phyloP scores from a whole-genome alignment of 2,797 vertebrate genomes.

The Rhinoraja longicauda region DNA sequence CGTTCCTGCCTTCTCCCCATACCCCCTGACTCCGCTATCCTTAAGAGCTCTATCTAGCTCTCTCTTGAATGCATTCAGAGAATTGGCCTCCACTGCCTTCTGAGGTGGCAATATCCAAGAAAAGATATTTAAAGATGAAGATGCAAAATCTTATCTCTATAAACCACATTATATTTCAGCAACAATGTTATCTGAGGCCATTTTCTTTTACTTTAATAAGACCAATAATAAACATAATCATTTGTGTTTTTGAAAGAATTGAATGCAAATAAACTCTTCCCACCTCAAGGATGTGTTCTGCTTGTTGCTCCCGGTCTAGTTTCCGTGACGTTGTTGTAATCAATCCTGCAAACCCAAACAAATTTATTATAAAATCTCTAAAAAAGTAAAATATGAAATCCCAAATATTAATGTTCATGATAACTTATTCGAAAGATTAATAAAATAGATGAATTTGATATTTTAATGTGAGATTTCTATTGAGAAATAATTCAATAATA shows the following conservation, averaged over 20 bases:
- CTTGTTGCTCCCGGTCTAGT: slow-evolving; percentile 89
- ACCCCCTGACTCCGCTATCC: too few relatives aligned
- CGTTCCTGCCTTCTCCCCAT: too few relatives aligned
- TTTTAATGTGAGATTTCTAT: neutral
- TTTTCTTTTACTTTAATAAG: neutral
- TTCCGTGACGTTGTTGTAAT: slow-evolving; percentile 89
- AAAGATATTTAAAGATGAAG: neutral
- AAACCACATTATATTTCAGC: neutral
- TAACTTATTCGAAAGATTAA: too few relatives aligned
- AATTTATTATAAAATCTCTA: neutral
- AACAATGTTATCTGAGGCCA: neutral
- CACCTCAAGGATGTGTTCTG: slow-evolving; percentile 93
- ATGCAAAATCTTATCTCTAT: neutral
- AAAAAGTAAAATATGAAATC: neutral
- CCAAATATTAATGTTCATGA: too few relatives aligned
- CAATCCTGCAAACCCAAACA: slow-evolving; percentile 66
- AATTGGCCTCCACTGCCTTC: too few relatives aligned
- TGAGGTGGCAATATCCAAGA: too few relatives aligned
- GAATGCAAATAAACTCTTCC: slow-evolving; percentile 45
- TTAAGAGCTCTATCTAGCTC: too few relatives aligned
- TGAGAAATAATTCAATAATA: neutral
- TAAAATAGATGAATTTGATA: neutral
- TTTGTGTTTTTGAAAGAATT: neutral
- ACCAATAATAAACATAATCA: neutral
- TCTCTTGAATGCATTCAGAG: too few relatives aligned